phyloP scores from a whole-genome alignment of 2,113 vertebrate species.

The Micronycteris hirsuta region DNA sequence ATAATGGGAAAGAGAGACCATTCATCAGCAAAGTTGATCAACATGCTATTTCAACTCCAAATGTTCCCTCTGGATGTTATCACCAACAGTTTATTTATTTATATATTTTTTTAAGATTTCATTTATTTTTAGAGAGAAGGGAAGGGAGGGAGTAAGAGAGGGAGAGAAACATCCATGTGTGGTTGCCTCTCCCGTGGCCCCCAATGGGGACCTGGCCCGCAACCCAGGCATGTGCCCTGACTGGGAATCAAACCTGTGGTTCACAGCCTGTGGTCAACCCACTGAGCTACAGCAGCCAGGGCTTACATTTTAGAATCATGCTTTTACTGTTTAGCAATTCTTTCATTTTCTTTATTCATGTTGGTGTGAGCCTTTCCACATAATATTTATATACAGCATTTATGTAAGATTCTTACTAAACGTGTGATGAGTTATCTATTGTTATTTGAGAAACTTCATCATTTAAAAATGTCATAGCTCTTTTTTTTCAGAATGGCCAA shows the following conservation, averaged over 20 bases:
- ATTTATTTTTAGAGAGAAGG: too few species aligned
- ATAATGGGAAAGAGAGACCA: background rate
- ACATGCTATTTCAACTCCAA: background rate
- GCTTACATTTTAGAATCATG: background rate
- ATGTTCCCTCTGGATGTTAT: background rate
- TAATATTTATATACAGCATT: background rate
- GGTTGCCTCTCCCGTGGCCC: too few species aligned
- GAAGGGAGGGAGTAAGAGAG: too few species aligned
- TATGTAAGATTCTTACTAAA: background rate
- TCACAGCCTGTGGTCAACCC: too few species aligned
- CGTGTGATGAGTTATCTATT: background rate
- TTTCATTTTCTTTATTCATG: slow-evolving; percentile 3
- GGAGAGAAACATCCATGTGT: too few species aligned
- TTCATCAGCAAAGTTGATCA: background rate
- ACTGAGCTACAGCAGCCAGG: too few species aligned
- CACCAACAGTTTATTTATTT: background rate
- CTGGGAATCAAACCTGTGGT: too few species aligned
- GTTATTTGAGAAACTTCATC: background rate
- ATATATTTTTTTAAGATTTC: too few species aligned
- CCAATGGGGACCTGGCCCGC: too few species aligned
- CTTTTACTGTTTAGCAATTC: background rate
- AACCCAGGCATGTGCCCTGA: too few species aligned
- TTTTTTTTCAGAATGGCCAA: background rate
- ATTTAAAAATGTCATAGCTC: background rate
- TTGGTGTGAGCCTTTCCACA: background rate